Evolutionary conservation across 37 sponge, comb jelly and placozoan species (phyloP), one percentile per base, ranked within the genome.

Genomic region (Haliclona indistincta): DNA sequence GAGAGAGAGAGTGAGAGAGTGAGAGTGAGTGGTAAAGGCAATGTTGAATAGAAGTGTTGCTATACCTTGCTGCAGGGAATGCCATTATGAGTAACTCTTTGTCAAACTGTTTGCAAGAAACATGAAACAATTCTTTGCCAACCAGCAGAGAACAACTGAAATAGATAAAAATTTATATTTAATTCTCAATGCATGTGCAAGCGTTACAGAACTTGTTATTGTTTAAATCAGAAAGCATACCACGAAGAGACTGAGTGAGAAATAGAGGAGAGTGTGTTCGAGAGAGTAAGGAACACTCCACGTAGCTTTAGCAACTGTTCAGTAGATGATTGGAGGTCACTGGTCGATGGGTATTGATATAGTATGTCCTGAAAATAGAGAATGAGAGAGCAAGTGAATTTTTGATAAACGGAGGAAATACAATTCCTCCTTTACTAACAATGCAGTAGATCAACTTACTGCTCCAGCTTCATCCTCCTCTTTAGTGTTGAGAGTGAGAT

Each of bases 11-110:
- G 5, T 4, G 11, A 4, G 36, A 22, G 34, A 63, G 34, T 2
- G 43, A 42, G 23, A 8, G 1, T 3, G 38, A 3, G 4, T 58
- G n/a, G 11, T 20, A n/a, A 6, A 58, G 22, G 11, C 60, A 25
- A 58, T 58, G 11, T 58, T 58, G 22, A 58, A 6, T 58, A 20
- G 6, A 25, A 58, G 7, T 58, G 25, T 58, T 58, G 28, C 11
- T 26, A 6, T 7, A 58, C 86, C 70, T 19, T 55, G 41, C 5
- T 41, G 72, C 81, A 44, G 88, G 77, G 0, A 81, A 60, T n/a
- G 88, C 88, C 15, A 87, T 38, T 23, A 87, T 35, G 25, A 87
- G 68, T 43, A 87, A 4, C 38, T 87, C 88, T 64, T 87, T 81
- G 25, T 58, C 82, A 70, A 54, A 61, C 68, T 81, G 71, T 1